Base-by-base conservation (phyloP, 2,888 invertebrate genomes). In the Caenorhabditis sulstoni region DNA sequence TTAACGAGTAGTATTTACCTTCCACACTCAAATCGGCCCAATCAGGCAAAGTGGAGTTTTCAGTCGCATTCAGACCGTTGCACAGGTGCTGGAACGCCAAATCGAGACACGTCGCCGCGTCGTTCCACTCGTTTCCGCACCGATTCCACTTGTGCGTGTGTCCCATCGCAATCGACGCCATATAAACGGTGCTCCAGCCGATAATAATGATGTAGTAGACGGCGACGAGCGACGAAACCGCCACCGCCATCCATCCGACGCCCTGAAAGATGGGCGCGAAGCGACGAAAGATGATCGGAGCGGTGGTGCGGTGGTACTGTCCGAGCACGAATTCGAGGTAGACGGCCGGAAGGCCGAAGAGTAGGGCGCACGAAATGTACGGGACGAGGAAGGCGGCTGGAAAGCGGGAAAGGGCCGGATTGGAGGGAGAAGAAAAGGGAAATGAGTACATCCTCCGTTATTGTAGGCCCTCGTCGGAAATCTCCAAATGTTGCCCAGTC, bases 161-260 rank as follows among this genome's bases (percentile, higher is more conserved):
- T 7, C 70, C 77, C 16, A 22, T 55, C 12, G 73, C 23, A 20
- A 83, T 62, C 22, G 59, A 61, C 1, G 49, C 50, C 39, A 83
- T 66, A 92, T 96, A 96, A 91, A 95, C 96, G 88, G 96, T 94
- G 65, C 95, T 94, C 93, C 96, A 96, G 79, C 95, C 95, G 91
- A 96, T 96, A 91, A 97, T 95, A 86, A 96, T 95, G 91, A 95
- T 96, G 92, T 96, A 96, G 92, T 96, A 96, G 64, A 96, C 95
- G 85, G 96, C 95, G 94, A 97, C 94, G 90, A 96, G 92, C 92
- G 96, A 96, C 85, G 96, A 96, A 91, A 96, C 95, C 91, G 96
- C 94, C 82, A 96, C 96, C 91, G 95, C 96, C 78, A 96, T 95
- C 87, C 97, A 92, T 75, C 96, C 97, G 85, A 95, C 95, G 89